Base-by-base conservation (phyloP, 2,888 invertebrate genomes). In the Anthrax anthrax region DNA sequence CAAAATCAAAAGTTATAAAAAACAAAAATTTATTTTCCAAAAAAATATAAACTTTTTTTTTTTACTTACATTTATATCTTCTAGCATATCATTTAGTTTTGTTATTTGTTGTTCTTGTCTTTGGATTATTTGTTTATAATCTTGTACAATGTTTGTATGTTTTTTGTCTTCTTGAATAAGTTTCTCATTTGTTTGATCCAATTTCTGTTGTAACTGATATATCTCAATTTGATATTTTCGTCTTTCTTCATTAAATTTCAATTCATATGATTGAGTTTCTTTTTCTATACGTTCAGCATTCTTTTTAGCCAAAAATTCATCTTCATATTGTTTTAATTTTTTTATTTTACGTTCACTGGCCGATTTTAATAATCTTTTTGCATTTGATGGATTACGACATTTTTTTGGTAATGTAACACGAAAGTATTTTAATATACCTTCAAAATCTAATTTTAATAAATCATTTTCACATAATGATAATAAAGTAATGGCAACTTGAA, bases 351-450 rank as follows among this genome's bases (percentile, higher is more conserved):
- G 78, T 56, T 82, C 82, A 62, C 91, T 88, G 5, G 97, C 95
- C 53, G 84, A 73, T 64, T 88, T 87, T 70, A 98, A 84, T 10
- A 98, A 77, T 54, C 87, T 83, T 40, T 84, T 80, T 0, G 96
- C 88, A 14, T 85, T 78, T 58, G 89, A 89, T 61, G 95, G 90
- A 14, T 84, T 85, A 44, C 96, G 81, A 63, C 94, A 97, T 60
- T 89, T 90, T 71, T 98, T 95, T 37, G 98, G 98, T 55, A 99
- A 73, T 14, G 89, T 87, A 3, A 98, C 96, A 50, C 98, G 81
- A 66, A 99, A 97, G 72, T 96, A 98, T 67, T 97, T 98, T 54
- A 98, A 75, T 48, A 95, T 86, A 17, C 95, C 95, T 70, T 98
- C 98, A 62, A 98, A 99, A 70, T 98, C 98, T 53, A 94, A 74